Evolutionary conservation across 1,140 invertebrate genomes (phyloP).

Genomic region (Nylanderia fulva): DNA sequence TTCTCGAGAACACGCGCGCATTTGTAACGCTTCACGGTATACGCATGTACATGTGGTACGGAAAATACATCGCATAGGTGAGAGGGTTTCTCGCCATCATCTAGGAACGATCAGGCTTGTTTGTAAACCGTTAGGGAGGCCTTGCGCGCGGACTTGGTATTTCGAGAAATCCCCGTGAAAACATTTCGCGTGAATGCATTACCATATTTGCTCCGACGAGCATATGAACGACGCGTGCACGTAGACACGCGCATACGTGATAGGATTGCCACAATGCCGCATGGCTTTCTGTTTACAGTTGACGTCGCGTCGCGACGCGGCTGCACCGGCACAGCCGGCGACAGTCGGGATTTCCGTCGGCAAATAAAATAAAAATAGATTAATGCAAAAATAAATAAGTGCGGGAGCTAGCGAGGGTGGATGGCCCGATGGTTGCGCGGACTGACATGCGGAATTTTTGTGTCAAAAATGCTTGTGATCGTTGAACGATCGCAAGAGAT

Average conservation of each 20-base stretch:
- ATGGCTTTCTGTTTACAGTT: slow-evolving; percentile 67
- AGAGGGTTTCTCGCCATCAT: slow-evolving; percentile 61
- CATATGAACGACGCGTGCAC: slow-evolving; percentile 67
- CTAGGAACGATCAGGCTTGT: slow-evolving; percentile 61
- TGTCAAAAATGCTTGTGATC: slow-evolving; percentile 3
- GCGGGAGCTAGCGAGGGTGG: neutral
- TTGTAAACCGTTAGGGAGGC: slow-evolving; percentile 63
- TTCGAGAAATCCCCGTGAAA: slow-evolving; percentile 72
- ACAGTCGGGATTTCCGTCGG: slow-evolving; percentile 53
- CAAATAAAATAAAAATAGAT: slow-evolving; percentile 74
- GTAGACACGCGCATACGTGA: slow-evolving; percentile 74
- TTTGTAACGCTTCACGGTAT: slow-evolving; percentile 3
- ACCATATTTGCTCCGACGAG: slow-evolving; percentile 74
- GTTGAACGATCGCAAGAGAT: neutral
- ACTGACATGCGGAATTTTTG: slow-evolving; percentile 21
- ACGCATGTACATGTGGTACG: neutral
- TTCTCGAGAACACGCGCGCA: neutral
- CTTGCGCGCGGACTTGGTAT: slow-evolving; percentile 56
- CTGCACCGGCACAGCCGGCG: slow-evolving; percentile 33
- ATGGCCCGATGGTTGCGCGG: neutral
- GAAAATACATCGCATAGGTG: slow-evolving; percentile 23
- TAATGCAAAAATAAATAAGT: slow-evolving; percentile 72
- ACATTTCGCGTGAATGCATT: slow-evolving; percentile 75
- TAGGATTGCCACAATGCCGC: slow-evolving; percentile 69
- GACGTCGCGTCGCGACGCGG: slow-evolving; percentile 52